These are phyloP conservation scores for Oreochromis grahami DNA, from an alignment of 2,797 vertebrate species.

Conservation along the genomic window DNA sequence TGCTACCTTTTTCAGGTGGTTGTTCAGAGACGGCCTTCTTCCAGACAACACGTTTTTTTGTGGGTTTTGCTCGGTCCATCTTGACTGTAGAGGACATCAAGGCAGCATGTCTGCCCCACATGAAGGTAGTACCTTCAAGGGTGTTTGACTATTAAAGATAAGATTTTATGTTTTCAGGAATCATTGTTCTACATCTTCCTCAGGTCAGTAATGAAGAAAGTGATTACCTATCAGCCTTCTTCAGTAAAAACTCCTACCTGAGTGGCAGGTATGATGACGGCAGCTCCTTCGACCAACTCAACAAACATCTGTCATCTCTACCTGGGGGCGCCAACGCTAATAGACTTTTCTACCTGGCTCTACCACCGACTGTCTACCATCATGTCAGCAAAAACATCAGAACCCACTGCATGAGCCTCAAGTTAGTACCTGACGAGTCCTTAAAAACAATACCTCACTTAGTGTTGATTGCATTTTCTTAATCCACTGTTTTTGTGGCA, in stretches of 20 bases:
- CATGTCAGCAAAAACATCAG: constrained; percentile 83
- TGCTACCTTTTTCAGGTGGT: constrained; percentile 76
- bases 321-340: constrained; percentile 76
- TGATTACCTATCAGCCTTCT: constrained; percentile 75
- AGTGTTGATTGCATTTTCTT: background rate
- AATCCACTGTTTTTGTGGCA: constrained; percentile 35
- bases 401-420: constrained; percentile 78
- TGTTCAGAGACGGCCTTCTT: constrained; percentile 87
- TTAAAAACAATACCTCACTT: background rate
- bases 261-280: constrained; percentile 76
- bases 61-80: constrained; percentile 86
- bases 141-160: background rate
- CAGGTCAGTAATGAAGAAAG: constrained; percentile 76
- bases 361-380: constrained; percentile 88
- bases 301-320: constrained; percentile 72
- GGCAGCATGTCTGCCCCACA: constrained; percentile 77
- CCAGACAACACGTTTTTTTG: constrained; percentile 82
- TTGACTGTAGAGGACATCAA: constrained; percentile 82
- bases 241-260: constrained; percentile 80
- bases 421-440: constrained; percentile 59
- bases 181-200: background rate
- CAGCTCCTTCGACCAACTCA: constrained; percentile 73
- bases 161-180: background rate
- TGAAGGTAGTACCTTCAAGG: constrained; percentile 75
- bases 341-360: constrained; percentile 87